These are phyloP conservation scores for Cryptotis parvus DNA, from an alignment of 2,113 vertebrate species.

Conservation along the genomic window DNA sequence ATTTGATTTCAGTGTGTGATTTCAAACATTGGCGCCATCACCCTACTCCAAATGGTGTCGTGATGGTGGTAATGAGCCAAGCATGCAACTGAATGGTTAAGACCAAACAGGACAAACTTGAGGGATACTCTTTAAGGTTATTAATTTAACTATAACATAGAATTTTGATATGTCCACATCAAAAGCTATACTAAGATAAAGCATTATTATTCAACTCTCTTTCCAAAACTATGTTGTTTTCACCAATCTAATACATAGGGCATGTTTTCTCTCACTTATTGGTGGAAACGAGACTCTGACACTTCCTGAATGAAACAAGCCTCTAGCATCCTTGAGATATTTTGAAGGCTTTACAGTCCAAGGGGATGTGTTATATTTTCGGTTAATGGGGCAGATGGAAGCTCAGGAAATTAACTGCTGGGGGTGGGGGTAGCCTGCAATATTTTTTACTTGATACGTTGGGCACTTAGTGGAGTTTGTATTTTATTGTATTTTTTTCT, in stretches of 20 bases:
- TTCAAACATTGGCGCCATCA: neutral
- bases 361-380: conserved; percentile 22
- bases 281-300: neutral
- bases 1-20: conserved; percentile 14
- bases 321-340: neutral
- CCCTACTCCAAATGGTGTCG: neutral
- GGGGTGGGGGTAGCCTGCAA: neutral
- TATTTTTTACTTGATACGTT: conserved; percentile 47
- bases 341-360: neutral
- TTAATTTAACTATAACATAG: neutral
- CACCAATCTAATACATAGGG: neutral
- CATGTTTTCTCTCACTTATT: neutral
- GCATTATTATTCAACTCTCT: neutral
- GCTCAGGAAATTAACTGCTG: conserved; percentile 13
- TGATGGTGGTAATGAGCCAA: neutral
- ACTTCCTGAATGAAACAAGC: neutral
- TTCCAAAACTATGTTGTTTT: neutral
- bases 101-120: no score
- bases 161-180: neutral
- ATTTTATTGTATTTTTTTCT: neutral
- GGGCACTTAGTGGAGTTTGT: neutral
- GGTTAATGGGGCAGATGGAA: conserved; percentile 23
- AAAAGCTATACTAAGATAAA: neutral
- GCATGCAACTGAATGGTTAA: neutral
- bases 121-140: neutral